Evolutionary conservation across 2,113 vertebrate genomes (phyloP).

Genomic region (Micromys minutus): DNA sequence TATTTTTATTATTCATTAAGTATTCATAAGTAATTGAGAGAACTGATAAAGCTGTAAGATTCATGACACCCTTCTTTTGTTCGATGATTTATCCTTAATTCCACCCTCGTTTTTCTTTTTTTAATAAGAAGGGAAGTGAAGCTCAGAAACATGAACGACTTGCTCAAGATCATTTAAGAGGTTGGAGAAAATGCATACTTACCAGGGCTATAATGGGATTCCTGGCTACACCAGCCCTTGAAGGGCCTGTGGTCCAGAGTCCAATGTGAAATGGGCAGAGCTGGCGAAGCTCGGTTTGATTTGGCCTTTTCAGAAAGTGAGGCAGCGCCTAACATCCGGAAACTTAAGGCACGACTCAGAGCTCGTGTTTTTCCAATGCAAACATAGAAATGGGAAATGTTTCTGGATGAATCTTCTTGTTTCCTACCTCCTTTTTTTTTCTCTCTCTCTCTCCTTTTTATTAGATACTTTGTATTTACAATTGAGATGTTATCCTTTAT

Average conservation of each 20-base stretch:
- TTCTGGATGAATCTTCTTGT: background rate
- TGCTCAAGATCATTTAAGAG: background rate
- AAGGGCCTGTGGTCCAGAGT: background rate
- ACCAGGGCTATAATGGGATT: background rate
- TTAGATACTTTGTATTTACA: no score
- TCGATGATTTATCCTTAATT: conserved; percentile 19
- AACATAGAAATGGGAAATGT: background rate
- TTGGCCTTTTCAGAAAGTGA: background rate
- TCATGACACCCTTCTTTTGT: background rate
- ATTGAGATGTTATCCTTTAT: no score
- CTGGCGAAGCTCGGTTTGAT: background rate
- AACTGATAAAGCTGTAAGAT: background rate
- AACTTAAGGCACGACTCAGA: background rate
- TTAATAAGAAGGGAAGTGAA: conserved; percentile 35
- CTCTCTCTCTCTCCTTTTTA: no score
- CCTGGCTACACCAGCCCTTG: rapidly evolving
- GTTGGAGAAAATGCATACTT: background rate
- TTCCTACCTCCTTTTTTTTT: no score
- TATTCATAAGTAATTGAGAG: background rate
- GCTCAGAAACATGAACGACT: conserved; percentile 12
- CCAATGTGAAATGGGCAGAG: background rate
- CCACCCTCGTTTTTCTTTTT: background rate
- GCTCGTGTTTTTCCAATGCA: background rate
- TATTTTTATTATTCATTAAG: background rate
- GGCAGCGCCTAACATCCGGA: background rate